These are phyloP conservation scores for Reinhardtius hippoglossoides DNA, from an alignment of 2,113 vertebrate genomes.

Conservation along the genomic window DNA sequence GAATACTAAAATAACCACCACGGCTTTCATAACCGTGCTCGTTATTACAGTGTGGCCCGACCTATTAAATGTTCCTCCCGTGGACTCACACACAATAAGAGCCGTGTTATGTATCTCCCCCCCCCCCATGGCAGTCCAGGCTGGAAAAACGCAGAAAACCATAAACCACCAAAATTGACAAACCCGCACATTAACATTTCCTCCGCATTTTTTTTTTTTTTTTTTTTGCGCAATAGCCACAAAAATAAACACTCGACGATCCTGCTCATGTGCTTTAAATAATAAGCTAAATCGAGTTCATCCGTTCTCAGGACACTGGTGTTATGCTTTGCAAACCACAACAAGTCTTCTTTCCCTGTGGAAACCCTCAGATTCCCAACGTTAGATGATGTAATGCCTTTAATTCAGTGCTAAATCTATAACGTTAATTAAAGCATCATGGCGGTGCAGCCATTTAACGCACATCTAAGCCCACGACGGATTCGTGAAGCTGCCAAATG, in stretches of 20 bases:
- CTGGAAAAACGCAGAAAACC: conserved; percentile 26
- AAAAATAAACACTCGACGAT: conserved; percentile 16
- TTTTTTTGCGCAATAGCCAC: conserved; percentile 37
- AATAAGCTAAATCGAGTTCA: neutral
- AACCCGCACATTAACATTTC: conserved; percentile 45
- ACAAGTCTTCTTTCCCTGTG: conserved; percentile 1
- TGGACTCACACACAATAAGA: neutral
- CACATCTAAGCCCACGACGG: neutral
- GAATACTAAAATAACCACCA: conserved; percentile 57
- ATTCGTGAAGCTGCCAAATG: neutral
- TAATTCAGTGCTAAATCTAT: conserved; percentile 51
- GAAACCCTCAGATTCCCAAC: conserved; percentile 10
- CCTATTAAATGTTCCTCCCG: conserved; percentile 19
- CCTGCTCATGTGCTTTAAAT: neutral
- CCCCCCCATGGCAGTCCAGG: neutral
- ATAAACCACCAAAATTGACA: conserved; percentile 34
- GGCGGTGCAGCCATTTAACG: neutral
- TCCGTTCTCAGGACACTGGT: neutral
- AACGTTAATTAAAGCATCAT: conserved; percentile 14
- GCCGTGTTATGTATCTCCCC: neutral
- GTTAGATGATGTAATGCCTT: conserved; percentile 72
- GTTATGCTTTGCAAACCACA: conserved; percentile 4
- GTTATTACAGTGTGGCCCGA: conserved; percentile 41
- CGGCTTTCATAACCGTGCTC: conserved; percentile 50
- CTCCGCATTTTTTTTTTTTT: conserved; percentile 40